Base-by-base conservation (phyloP, 2,888 invertebrate genomes). In the Myathropa florea region DNA sequence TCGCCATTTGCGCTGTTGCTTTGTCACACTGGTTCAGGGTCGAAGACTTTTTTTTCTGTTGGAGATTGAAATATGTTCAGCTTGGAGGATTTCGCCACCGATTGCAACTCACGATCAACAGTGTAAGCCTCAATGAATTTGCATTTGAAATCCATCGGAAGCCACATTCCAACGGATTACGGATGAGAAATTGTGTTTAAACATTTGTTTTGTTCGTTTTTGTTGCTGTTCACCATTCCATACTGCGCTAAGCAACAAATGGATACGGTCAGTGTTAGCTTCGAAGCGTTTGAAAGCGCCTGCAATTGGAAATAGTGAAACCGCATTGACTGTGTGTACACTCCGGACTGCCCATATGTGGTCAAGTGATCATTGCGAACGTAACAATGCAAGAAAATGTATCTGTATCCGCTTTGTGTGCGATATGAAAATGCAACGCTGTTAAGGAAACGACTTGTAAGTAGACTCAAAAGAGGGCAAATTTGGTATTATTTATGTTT, bases 341-440 rank as follows among this genome's bases (percentile, higher is more conserved):
- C 46, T 65, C 55, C 67, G 67, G 57, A 59, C 76, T 59, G 70
- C 60, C 82, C 76, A 59, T 76, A 76, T 65, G 76, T 59, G 76
- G 76, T 65, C 65, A 63, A 63, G 67, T 67, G 83, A 72, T 65
- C 83, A 83, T 83, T 78, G 78, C 78, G 78, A 78, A 83, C 72
- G 83, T 78, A 77, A 72, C 83, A 72, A 55, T 72, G 63, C 78
- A 78, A 57, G 67, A 77, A 55, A 82, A 68, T 33, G 68, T 67
- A 64, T 63, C 61, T 26, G 72, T 68, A 83, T 83, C 83, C 83
- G 83, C 83, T 78, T 78, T 77, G 67, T 72, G 81, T 83, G 78
- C 61, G 71, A 78, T 83, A 83, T 77, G 78, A 83, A 78, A 83
- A 78, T 78, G 83, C 83, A 77, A 24, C 60, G 46, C 61, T 64